Conservation (phyloP, 1,140 invertebrate species). For the Papilio polytes region DNA sequence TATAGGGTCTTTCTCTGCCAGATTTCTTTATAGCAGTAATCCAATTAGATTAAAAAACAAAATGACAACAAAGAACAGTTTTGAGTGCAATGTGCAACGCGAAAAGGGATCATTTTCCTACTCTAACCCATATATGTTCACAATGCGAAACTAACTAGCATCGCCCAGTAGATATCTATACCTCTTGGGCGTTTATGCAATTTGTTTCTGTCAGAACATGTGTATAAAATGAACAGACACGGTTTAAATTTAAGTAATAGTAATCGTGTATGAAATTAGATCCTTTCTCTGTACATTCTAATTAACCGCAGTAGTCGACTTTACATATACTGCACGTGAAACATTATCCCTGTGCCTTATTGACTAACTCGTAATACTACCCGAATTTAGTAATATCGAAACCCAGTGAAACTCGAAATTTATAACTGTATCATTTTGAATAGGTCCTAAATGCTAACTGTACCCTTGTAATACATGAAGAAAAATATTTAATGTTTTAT, state of each 20-base stretch:
- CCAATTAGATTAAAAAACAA: too few relatives aligned
- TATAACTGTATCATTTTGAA: too few relatives aligned
- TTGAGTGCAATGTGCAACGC: too few relatives aligned
- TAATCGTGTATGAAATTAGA: background rate
- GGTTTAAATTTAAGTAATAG: background rate
- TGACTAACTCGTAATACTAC: conserved; percentile 6
- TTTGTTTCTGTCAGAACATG: background rate
- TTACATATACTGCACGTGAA: background rate
- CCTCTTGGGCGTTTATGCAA: background rate
- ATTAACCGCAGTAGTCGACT: conserved; percentile 9
- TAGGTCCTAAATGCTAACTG: background rate
- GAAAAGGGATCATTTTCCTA: background rate
- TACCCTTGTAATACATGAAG: too few relatives aligned
- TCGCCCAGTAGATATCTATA: too few relatives aligned
- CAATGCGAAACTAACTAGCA: background rate
- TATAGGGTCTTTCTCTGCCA: too few relatives aligned
- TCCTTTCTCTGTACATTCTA: conserved; percentile 12
- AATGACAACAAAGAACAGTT: too few relatives aligned
- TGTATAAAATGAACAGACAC: background rate
- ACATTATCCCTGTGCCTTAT: conserved; percentile 3
- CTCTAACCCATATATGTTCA: background rate
- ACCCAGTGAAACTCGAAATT: background rate
- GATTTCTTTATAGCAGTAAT: too few relatives aligned
- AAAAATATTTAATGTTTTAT: too few relatives aligned
- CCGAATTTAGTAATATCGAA: conserved; percentile 2